These are phyloP conservation scores for Arrhamphus sclerolepis DNA, from an alignment of 2,797 vertebrate genomes.

Conservation along the genomic window DNA sequence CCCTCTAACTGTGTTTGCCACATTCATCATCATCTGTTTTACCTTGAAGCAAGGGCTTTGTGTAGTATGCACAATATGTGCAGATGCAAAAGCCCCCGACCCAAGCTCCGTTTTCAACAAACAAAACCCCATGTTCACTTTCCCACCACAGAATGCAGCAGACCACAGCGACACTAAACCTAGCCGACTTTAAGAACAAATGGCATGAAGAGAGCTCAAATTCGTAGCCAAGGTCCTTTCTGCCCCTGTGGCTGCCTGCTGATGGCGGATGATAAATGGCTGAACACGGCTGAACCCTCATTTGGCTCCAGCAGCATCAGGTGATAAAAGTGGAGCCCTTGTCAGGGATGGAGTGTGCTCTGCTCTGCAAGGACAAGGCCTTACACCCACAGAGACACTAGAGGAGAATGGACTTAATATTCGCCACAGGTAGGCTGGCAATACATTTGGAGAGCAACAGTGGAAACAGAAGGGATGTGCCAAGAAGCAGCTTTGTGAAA, in stretches of 20 bases:
- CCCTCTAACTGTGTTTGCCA: slow-evolving; percentile 28
- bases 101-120: slow-evolving; percentile 30
- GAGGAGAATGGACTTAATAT: slow-evolving; percentile 67
- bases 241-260: slow-evolving; percentile 67
- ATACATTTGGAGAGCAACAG: slow-evolving; percentile 22
- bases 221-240: slow-evolving; percentile 74
- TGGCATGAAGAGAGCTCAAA: slow-evolving; percentile 48
- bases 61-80: slow-evolving; percentile 10
- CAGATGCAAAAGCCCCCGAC: not conserved
- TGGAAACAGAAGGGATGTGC: slow-evolving; percentile 36
- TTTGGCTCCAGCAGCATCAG: slow-evolving; percentile 74
- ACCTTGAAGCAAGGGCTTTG: slow-evolving; percentile 32
- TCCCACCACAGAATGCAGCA: slow-evolving; percentile 42
- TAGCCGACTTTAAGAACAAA: slow-evolving; percentile 67
- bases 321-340: slow-evolving; percentile 77
- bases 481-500: slow-evolving; percentile 14
- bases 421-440: slow-evolving; percentile 49
- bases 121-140: slow-evolving; percentile 61
- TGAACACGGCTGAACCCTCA: slow-evolving; percentile 72
- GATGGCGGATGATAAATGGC: slow-evolving; percentile 76
- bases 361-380: slow-evolving; percentile 77
- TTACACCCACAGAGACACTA: slow-evolving; percentile 56
- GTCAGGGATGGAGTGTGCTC: slow-evolving; percentile 68
- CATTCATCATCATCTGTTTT: slow-evolving; percentile 46
- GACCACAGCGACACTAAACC: slow-evolving; percentile 66